Percentiles rank a stretch among this genome's conserved stretches.
Evolutionary conservation across 2,888 invertebrate species (phyloP).

Genomic region (Leucania comma): DNA sequence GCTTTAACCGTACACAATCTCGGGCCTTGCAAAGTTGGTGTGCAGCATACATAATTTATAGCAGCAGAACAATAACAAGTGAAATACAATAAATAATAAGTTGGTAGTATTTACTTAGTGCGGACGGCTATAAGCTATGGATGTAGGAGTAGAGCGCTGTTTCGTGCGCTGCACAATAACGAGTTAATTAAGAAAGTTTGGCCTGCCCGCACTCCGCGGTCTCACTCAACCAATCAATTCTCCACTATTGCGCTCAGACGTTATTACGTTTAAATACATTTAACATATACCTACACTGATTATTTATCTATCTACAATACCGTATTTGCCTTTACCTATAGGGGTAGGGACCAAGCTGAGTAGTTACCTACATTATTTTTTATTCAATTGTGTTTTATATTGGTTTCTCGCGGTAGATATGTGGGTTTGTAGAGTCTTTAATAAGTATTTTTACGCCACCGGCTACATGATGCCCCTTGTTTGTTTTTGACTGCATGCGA

Average conservation of each 20-base stretch:
- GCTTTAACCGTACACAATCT: constrained; percentile 6
- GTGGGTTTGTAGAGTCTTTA: no score
- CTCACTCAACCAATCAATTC: constrained; percentile 69
- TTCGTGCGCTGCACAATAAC: constrained; percentile 71
- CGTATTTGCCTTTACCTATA: no score
- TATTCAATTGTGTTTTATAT: not conserved
- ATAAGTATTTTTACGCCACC: no score
- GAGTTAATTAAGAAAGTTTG: constrained; percentile 78
- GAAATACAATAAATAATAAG: constrained; percentile 62
- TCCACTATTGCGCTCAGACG: constrained; percentile 62
- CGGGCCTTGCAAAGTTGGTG: constrained; percentile 39
- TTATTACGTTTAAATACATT: constrained; percentile 56
- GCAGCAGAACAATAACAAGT: constrained; percentile 52
- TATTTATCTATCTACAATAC: not conserved
- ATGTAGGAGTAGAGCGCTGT: constrained; percentile 32
- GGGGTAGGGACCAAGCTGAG: no score
- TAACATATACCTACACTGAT: constrained; percentile 15
- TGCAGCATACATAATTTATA: constrained; percentile 48
- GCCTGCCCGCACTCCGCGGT: constrained; percentile 66
- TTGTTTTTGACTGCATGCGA: no score
- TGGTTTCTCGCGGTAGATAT: not conserved
- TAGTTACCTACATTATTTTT: no score
- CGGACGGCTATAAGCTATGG: constrained; percentile 57
- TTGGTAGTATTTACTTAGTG: constrained; percentile 56
- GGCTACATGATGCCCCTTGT: no score